Percentiles rank a stretch among this genome's conserved stretches.
These are phyloP conservation scores for Ascidia mentula DNA, from an alignment of 23 tunicate genomes.

Conservation along the genomic window DNA sequence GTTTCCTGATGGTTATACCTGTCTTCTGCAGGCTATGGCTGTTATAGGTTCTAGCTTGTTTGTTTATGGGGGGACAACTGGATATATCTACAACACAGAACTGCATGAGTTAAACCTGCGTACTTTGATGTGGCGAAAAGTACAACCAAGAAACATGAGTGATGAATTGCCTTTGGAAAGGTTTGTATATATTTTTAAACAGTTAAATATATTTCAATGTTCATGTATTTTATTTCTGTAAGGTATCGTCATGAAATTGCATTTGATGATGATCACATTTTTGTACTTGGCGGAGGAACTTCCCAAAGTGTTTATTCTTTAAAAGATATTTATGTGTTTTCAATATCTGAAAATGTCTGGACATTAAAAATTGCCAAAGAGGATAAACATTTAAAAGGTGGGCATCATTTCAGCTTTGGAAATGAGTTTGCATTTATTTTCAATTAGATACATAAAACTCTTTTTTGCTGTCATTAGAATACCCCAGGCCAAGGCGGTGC, in stretches of 20 bases:
- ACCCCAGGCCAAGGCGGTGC: conserved; percentile 53
- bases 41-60: conserved; percentile 22
- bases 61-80: conserved; percentile 75
- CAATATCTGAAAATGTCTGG: conserved; percentile 32
- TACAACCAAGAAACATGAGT: conserved; percentile 40
- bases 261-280: conserved; percentile 30
- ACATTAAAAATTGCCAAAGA: conserved; percentile 26
- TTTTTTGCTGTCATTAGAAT: conserved; percentile 1
- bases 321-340: conserved; percentile 36
- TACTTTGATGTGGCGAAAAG: conserved; percentile 39
- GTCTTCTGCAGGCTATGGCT: conserved; percentile 55
- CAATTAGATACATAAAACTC: background rate
- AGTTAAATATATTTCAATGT: background rate
- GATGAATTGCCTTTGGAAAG: conserved; percentile 64
- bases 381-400: conserved; percentile 13
- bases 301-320: conserved; percentile 42
- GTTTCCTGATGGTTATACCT: background rate
- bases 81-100: conserved; percentile 64
- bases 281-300: conserved; percentile 74
- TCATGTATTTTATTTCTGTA: background rate
- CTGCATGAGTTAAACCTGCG: conserved; percentile 52
- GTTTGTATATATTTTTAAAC: conserved; percentile 15
- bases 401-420: background rate
- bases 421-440: background rate
- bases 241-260: conserved; percentile 85